These are phyloP conservation scores for Nilaparvata lugens DNA, from an alignment of 1,140 invertebrate species.

Conservation along the genomic window DNA sequence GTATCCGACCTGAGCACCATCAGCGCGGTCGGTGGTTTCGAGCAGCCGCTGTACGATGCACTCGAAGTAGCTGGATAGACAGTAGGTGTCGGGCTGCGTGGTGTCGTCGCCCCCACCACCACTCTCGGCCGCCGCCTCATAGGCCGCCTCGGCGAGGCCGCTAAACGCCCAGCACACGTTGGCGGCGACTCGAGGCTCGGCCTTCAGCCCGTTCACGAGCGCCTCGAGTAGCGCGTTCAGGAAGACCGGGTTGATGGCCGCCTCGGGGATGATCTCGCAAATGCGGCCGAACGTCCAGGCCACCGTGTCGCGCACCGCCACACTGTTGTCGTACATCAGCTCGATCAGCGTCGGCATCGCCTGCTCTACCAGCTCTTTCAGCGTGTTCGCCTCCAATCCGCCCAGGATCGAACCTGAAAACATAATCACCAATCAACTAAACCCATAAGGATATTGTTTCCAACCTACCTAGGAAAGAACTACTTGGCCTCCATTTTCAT, in stretches of 20 bases:
- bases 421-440: not conserved
- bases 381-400: slow-evolving; percentile 75
- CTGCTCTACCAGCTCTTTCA: slow-evolving; percentile 91
- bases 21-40: slow-evolving; percentile 86
- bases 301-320: slow-evolving; percentile 91
- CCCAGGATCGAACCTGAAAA: slow-evolving; percentile 76
- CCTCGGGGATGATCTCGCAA: slow-evolving; percentile 94
- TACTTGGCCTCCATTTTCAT: too few species aligned
- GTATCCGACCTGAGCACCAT: slow-evolving; percentile 53
- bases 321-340: slow-evolving; percentile 84
- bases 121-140: slow-evolving; percentile 48
- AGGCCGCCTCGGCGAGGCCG: slow-evolving; percentile 93
- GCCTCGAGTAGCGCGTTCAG: slow-evolving; percentile 80
- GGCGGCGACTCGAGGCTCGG: slow-evolving; percentile 91
- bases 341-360: slow-evolving; percentile 93
- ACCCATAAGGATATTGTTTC: too few species aligned
- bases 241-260: slow-evolving; percentile 83
- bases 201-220: slow-evolving; percentile 77
- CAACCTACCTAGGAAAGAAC: too few species aligned
- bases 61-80: slow-evolving; percentile 88
- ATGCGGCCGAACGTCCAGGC: slow-evolving; percentile 98
- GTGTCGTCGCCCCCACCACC: slow-evolving; percentile 52
- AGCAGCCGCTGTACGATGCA: slow-evolving; percentile 84
- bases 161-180: slow-evolving; percentile 99
- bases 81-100: slow-evolving; percentile 86